Base-by-base conservation (phyloP, 2,888 invertebrate species). In the Junonia oenone region DNA sequence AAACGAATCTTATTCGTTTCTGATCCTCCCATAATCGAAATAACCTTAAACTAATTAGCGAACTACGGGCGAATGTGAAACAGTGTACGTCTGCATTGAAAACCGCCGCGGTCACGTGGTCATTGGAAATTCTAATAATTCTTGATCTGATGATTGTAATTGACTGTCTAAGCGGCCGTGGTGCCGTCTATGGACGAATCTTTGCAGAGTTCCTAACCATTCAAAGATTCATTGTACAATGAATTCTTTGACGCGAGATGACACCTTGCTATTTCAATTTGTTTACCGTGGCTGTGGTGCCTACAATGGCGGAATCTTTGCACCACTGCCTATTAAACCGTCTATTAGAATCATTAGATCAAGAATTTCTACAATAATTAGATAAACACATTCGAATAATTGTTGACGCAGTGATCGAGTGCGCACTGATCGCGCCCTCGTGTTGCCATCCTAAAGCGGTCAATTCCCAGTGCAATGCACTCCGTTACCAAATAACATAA, bases 381-480 rank as follows among this genome's bases (percentile, higher is more conserved):
- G n/a, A n/a, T n/a, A n/a, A n/a, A n/a, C n/a, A n/a, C n/a, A n/a
- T n/a, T 43, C 9, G 38, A 38, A 69, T 81, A 74, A 81, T 81
- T 76, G 78, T 79, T 81, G 78, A 82, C n/a, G n/a, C 75, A 78
- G 73, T 76, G 75, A 75, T 77, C 72, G 74, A 57, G 56, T 61
- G 73, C 68, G 71, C 72, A 73, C 75, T 68, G 70, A 72, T 70
- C 66, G 68, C 72, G 69, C 71, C 71, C 74, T 72, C 50, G 51
- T 77, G 71, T 75, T 78, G 78, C 78, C 78, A 80, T 73, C 79
- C 78, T 78, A 73, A 69, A 65, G 72, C 76, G 77, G 78, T 81
- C 82, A 82, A 75, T 74, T 76, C 76, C 75, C 78, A 77, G 83
- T 75, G 69, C 84, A 71, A 81, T 85, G 86, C 85, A 82, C 86